Base-by-base conservation (phyloP, 2,797 vertebrate genomes). In the Epinephelus awoara region DNA sequence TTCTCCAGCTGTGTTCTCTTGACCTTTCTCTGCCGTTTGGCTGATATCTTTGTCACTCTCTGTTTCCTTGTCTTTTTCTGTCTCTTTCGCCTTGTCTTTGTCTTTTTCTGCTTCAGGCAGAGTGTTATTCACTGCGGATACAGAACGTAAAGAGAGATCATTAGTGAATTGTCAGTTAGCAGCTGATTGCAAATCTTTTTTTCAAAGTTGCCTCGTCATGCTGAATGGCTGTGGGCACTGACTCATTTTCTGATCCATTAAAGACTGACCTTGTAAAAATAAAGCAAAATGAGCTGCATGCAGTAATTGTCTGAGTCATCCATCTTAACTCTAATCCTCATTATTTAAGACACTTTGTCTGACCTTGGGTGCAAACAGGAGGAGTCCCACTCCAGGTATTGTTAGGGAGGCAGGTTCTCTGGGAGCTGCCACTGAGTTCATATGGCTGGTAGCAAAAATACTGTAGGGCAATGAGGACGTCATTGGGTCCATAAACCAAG, bases 361-460 rank as follows among this genome's bases (percentile, higher is more conserved):
- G 76, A 99, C 98, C 98, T 98, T 96, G 97, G 79, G 94, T 96
- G 89, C 98, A 99, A 82, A 96, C 91, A 49, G 98, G 97, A 73
- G 96, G 94, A 67, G 94, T 95, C 65, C 97, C 97, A 72, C 97
- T 98, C 98, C 98, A 99, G 71, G 96, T 96, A 89, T 96, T 97
- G 77, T 96, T 93, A 0, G 95, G 93, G 76, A 97, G 95, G 84
- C 98, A 99, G 40, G 95, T 97, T 89, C 97, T 96, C 89, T 97
- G 96, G 67, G 96, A 96, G 40, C 80, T 94, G 61, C 98, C 98
- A 6, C 95, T 97, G 63, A 99, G 96, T 84, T 97, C 95, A 84
- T 97, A 98, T 0, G 97, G 97, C 83, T 95, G 95, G 91, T 97
- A 94, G 93, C 98, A 99, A 79, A 97, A 96, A 93, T 98, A 98